A percentile compares a stretch with the other conserved stretches of the same genome.
phyloP scores from a whole-genome alignment of 2,888 invertebrate species.

The Xestia c-nigrum region DNA sequence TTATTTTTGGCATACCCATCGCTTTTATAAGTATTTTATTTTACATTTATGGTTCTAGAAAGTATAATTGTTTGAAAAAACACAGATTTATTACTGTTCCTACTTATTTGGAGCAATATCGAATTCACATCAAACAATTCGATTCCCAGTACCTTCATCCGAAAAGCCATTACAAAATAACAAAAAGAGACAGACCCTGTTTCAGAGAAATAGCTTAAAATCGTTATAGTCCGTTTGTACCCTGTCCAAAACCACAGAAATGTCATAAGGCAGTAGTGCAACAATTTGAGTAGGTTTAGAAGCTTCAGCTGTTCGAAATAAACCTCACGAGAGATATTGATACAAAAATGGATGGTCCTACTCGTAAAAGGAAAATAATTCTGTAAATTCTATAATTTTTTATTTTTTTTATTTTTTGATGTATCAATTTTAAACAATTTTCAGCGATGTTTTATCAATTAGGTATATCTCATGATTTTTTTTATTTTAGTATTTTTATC shows the following conservation, averaged over 20 bases:
- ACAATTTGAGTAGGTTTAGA: background rate
- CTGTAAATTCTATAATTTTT: too few species aligned
- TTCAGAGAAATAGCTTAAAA: conserved; percentile 30
- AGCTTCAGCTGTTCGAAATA: background rate
- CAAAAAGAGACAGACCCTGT: conserved; percentile 10
- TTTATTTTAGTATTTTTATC: too few species aligned
- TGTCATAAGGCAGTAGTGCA: conserved; percentile 22
- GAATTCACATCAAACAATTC: conserved; percentile 2
- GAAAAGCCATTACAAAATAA: conserved; percentile 22
- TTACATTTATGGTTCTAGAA: background rate
- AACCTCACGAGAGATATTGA: background rate
- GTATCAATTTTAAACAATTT: too few species aligned
- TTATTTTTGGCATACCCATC: background rate
- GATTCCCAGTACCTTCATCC: background rate
- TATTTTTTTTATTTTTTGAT: too few species aligned
- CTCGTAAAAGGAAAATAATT: conserved; percentile 3
- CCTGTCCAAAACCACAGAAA: conserved; percentile 22
- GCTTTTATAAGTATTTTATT: background rate
- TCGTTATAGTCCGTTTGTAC: conserved; percentile 37
- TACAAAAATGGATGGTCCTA: background rate
- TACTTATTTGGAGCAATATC: background rate
- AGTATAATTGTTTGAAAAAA: background rate
- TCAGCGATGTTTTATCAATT: too few species aligned
- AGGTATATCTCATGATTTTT: too few species aligned
- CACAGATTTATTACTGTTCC: background rate